Evolutionary conservation across 2,797 vertebrate species (phyloP), one percentile per base, ranked within the genome.

Genomic region (Premnoplex brunnescens): DNA sequence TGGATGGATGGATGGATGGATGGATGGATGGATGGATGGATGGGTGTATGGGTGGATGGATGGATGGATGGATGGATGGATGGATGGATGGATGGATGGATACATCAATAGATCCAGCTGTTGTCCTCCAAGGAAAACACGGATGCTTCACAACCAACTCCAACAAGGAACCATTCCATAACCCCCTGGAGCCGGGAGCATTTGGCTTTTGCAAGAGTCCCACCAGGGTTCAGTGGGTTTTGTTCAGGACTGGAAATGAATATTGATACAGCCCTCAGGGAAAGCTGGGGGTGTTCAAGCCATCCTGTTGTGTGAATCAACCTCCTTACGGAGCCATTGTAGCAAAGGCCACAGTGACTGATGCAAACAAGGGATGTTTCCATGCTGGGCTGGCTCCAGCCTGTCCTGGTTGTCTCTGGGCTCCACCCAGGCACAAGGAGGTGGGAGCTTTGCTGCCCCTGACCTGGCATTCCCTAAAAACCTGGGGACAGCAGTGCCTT

Each of bases 111-210:
- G 55, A 30, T 26, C 37, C 84, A 72, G 10, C 46, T 54, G 55
- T 44, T 30, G 22, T 44, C 26, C 67, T 91, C 56, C 30, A 21
- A 51, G 21, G 21, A 37, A n/a, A 37, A 3, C 6, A 1, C 6
- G 12, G 51, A 14, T 37, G 23, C 15, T 69, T 63, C 15, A 30
- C 37, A 21, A 18, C 23, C 79, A 66, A 0, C 23, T 19, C 30
- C 79, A 12, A 4, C 21, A 9, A 36, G 27, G 41, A 85, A 16
- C 11, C 1, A 0, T 26, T 11, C 81, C 10, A 14, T 1, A 36
- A 44, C 7, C 1, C 0, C 66, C 67, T 1, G 0, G 3, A 69
- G 73, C 39, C 54, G 0, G 0, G 3, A 66, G 73, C n/a, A 0
- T 0, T 0, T 22, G 37, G 6, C n/a, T 17, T 44, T 18, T 12